A percentile compares a stretch with the other conserved stretches of the same genome.
Conservation (phyloP, 1,140 invertebrate species). For the Gonioctena quinquepunctata region DNA sequence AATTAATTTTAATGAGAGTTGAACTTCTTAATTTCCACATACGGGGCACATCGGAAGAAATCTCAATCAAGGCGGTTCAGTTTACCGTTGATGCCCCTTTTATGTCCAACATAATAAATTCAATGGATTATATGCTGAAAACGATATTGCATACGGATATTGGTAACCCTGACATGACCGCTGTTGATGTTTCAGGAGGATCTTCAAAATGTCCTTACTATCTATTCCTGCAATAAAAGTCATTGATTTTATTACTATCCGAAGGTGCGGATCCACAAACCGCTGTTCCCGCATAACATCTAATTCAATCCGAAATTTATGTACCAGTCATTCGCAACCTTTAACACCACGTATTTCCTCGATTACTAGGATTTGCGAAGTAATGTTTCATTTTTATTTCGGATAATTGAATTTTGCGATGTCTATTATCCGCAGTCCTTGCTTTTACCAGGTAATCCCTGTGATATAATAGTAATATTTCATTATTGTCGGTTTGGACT, state of each 20-base stretch:
- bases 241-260: not conserved
- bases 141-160: no score
- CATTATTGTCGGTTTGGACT: not conserved
- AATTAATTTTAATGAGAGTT: no score
- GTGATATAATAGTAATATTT: not conserved
- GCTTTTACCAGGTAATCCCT: not conserved
- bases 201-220: not conserved
- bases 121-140: no score
- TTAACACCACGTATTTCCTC: not conserved
- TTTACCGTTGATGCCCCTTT: no score
- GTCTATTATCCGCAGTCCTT: constrained; percentile 1
- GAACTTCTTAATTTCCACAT: no score
- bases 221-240: not conserved
- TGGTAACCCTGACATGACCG: no score
- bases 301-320: not conserved
- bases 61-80: no score
- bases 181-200: no score
- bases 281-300: not conserved
- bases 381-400: not conserved
- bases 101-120: no score
- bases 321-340: not conserved
- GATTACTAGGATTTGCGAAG: not conserved
- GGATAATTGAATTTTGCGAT: not conserved
- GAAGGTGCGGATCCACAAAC: not conserved
- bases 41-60: no score